Evolutionary conservation across 2,797 vertebrate species (phyloP).

Genomic region (Oreortyx pictus): DNA sequence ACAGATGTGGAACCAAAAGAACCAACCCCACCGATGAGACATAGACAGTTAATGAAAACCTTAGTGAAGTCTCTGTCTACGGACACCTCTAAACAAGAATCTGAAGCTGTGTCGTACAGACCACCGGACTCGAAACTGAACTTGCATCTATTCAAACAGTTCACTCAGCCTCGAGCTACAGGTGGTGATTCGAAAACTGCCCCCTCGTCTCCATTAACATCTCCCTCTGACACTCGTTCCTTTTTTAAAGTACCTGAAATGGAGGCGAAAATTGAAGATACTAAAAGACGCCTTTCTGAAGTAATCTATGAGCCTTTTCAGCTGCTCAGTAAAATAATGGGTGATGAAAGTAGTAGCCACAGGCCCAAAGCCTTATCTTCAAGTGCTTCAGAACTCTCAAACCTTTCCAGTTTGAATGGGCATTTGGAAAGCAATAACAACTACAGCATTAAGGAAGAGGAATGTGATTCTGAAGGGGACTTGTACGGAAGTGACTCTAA

Average conservation of each 20-base stretch:
- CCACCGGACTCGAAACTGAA: constrained; percentile 92
- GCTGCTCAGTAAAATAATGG: constrained; percentile 96
- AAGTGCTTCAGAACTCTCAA: constrained; percentile 93
- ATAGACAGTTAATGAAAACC: constrained; percentile 92
- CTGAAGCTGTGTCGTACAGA: constrained; percentile 82
- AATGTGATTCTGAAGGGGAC: constrained; percentile 86
- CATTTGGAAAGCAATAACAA: constrained; percentile 92
- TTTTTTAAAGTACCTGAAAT: constrained; percentile 99
- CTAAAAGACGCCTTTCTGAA: constrained; percentile 94
- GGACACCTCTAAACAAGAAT: constrained; percentile 90
- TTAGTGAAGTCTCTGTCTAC: constrained; percentile 96
- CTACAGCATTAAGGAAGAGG: constrained; percentile 97
- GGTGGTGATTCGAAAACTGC: constrained; percentile 94
- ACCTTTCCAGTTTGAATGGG: constrained; percentile 83
- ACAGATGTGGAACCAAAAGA: constrained; percentile 91
- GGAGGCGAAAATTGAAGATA: constrained; percentile 96
- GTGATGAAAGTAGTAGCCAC: constrained; percentile 90
- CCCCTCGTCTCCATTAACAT: constrained; percentile 91
- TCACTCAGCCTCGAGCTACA: constrained; percentile 89
- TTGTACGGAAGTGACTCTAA: constrained; percentile 60
- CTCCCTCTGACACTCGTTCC: constrained; percentile 89
- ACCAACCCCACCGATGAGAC: constrained; percentile 79
- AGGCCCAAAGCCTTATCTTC: constrained; percentile 91
- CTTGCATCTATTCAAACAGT: constrained; percentile 95
- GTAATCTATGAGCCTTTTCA: constrained; percentile 95